Percentiles rank a stretch among this genome's conserved stretches.
These are phyloP conservation scores for Orthosia gracilis DNA, from an alignment of 2,888 invertebrate genomes.

Conservation along the genomic window DNA sequence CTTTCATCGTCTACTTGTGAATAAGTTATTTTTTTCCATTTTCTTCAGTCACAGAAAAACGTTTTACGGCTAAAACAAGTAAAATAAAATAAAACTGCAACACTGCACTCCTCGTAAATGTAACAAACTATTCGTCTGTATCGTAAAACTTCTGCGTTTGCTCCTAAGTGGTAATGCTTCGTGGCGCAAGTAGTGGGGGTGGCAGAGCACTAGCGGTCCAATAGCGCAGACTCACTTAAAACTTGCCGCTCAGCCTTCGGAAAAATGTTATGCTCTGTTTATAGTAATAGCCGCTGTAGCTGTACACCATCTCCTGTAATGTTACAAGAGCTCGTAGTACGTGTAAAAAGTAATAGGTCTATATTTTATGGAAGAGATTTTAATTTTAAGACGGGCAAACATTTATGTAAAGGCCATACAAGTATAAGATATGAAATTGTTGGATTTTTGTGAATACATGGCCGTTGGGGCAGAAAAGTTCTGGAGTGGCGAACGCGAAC, in stretches of 20 bases:
- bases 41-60: constrained; percentile 9
- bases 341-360: constrained; percentile 17
- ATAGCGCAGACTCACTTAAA: constrained; percentile 64
- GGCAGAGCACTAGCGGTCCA: constrained; percentile 38
- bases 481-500: too few relatives aligned
- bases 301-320: constrained; percentile 28
- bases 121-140: constrained; percentile 42
- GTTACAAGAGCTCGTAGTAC: constrained; percentile 16
- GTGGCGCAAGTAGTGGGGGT: constrained; percentile 30
- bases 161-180: constrained; percentile 31
- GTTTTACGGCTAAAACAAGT: constrained; percentile 2
- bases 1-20: neutral
- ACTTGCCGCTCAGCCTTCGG: constrained; percentile 55
- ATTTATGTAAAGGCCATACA: neutral
- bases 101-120: constrained; percentile 40
- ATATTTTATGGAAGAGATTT: constrained; percentile 15
- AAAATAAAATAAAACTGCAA: constrained; percentile 36
- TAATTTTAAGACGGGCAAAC: neutral
- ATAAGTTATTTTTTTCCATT: constrained; percentile 5
- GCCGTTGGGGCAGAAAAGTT: too few relatives aligned
- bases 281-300: constrained; percentile 50
- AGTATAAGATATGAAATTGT: neutral
- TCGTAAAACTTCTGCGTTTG: constrained; percentile 58
- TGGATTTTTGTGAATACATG: neutral
- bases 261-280: constrained; percentile 58